Conservation (phyloP, 2,888 invertebrate genomes). For the Acrocera orbiculus region DNA sequence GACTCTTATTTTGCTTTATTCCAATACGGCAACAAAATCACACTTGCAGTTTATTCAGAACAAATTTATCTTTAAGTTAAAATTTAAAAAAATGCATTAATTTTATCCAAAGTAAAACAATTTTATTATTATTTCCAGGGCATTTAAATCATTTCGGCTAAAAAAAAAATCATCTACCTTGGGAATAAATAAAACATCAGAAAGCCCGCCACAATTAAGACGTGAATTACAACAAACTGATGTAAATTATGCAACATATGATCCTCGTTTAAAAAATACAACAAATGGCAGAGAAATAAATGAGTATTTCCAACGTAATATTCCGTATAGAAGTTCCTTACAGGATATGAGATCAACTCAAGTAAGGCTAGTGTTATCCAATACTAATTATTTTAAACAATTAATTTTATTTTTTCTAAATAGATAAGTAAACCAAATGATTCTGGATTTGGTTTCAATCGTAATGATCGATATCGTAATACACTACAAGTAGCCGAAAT, state of each 20-base stretch:
- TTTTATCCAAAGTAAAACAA: neutral
- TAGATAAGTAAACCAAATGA: conserved; percentile 3
- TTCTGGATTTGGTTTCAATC: conserved; percentile 15
- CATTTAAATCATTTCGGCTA: conserved; percentile 25
- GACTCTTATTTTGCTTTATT: too few relatives aligned
- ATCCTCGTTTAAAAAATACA: conserved; percentile 18
- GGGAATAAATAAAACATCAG: conserved; percentile 31
- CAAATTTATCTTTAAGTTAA: too few relatives aligned
- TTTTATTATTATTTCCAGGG: conserved; percentile 16
- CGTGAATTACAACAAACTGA: conserved; percentile 13
- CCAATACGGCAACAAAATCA: too few relatives aligned
- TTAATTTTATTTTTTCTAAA: neutral
- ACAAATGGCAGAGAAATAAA: conserved; percentile 13
- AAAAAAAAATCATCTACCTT: conserved; percentile 30
- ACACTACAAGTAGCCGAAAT: conserved; percentile 20
- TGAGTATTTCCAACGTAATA: conserved; percentile 18
- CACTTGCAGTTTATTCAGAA: too few relatives aligned
- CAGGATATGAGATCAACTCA: conserved; percentile 21
- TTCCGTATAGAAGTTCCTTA: conserved; percentile 22
- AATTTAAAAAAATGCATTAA: too few relatives aligned
- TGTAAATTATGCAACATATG: conserved; percentile 17
- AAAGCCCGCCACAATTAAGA: conserved; percentile 26
- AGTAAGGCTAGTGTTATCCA: conserved; percentile 13
- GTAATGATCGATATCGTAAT: conserved; percentile 24
- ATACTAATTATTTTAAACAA: neutral